Percentiles rank a stretch among this genome's conserved stretches.
Conservation (phyloP, 2,888 invertebrate genomes). For the Drosophila monieri region DNA sequence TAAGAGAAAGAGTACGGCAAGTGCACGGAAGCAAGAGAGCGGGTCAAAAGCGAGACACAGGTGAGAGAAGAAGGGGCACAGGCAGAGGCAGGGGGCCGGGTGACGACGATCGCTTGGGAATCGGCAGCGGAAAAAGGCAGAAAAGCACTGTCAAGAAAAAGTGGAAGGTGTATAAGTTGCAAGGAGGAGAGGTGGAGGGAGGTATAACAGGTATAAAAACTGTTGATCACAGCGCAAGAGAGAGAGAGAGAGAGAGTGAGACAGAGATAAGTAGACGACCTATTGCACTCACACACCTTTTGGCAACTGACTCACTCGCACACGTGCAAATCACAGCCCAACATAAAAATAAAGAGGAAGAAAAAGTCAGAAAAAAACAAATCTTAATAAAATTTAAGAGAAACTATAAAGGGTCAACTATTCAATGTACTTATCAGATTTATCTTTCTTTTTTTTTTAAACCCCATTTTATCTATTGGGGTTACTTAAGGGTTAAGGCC, state of each 20-base stretch:
- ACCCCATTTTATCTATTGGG: constrained; percentile 12
- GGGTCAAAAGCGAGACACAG: constrained; percentile 49
- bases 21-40: constrained; percentile 63
- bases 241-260: constrained; percentile 28
- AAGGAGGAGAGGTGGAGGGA: constrained; percentile 16
- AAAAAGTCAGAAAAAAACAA: constrained; percentile 43
- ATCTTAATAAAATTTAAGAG: constrained; percentile 14
- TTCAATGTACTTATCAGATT: neutral
- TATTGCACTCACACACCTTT: constrained; percentile 26
- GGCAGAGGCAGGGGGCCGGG: constrained; percentile 20
- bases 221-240: constrained; percentile 60
- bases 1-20: constrained; percentile 61
- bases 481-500: constrained; percentile 31
- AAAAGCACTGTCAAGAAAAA: constrained; percentile 38
- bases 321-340: constrained; percentile 53
- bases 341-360: constrained; percentile 61
- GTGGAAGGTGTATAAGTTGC: constrained; percentile 8
- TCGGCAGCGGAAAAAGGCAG: constrained; percentile 42
- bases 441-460: neutral
- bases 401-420: too few relatives aligned
- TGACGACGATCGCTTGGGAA: constrained; percentile 67
- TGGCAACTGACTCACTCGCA: constrained; percentile 46
- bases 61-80: neutral
- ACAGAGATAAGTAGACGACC: constrained; percentile 34
- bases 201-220: constrained; percentile 72